Evolutionary conservation across 2,888 invertebrate genomes (phyloP), one percentile per base, ranked within the genome.

Genomic region (Calameuta pallipes): DNA sequence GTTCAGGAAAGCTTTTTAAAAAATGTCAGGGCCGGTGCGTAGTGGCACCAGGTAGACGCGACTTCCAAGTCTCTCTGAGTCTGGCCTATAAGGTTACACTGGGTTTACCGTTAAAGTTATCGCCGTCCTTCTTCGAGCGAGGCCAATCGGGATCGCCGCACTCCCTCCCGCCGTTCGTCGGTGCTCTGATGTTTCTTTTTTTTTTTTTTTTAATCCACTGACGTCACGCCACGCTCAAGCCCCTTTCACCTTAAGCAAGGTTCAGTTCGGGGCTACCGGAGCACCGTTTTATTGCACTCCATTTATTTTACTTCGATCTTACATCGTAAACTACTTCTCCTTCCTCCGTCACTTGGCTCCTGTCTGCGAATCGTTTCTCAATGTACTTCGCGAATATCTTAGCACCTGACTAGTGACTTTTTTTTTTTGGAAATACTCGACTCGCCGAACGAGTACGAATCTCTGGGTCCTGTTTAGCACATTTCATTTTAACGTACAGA

Each of bases 101-200:
- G 83, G 81, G 83, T 89, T 88, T 89, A 90, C 89, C 90, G 89
- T 90, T 90, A 89, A 88, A 81, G 84, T 85, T 85, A 86, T 85
- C 76, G 81, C 83, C 75, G 81, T 82, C 80, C 79, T 79, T 76
- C 79, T 71, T 77, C 81, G 83, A 76, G 82, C 9, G 71, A 33
- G 13, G 71, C 71, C 82, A 80, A 84, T 82, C 80, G 82, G 85
- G 83, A 83, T 85, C 85, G 84, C 85, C 74, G 41, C 69, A 71
- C 36, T 78, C 75, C 73, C 56, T 78, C 56, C 34, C 75, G 12
- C 35, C 68, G 33, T 69, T 4, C 34, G 34, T 56, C 71, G 3
- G 9, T 56, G 11, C 69, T 41, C 41, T 56, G 71, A 30, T 12
- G 34, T 30, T 11, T 74, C 30, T 68, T 71, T n/a, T 23, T 33